Evolutionary conservation across 2,888 invertebrate genomes (phyloP), one percentile per base, ranked within the genome.

Genomic region (Torymus texanus): DNA sequence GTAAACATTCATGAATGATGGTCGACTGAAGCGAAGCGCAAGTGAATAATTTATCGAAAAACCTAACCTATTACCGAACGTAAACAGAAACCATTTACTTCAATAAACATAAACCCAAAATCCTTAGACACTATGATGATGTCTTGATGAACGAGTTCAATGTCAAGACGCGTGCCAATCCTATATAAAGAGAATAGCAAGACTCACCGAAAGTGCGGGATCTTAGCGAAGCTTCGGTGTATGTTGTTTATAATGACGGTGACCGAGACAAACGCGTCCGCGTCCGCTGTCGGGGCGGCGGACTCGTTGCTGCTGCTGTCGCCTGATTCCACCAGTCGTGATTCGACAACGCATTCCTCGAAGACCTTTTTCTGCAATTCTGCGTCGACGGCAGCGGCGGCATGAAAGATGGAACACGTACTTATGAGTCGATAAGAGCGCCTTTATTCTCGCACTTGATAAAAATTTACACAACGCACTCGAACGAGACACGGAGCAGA

Each of bases 281-380:
- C 24, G 11, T 53, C 51, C 18, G 58, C 10, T 13, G 53, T 18
- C 56, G 71, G 14, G 11, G 53, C 65, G 41, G 41, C 24, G 1
- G 29, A 62, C 12, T 62, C 65, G 16, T 13, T 41, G 53, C 21
- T 24, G 14, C 11, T 66, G 41, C 0, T 12, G 53, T 10, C 61
- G 0, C 29, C 56, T 18, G 29, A 21, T 55, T 21, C 13, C 14
- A 51, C 16, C 14, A 24, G 13, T 16, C 4, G 24, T 1, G 24
- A 65, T n/a, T 74, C 65, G 2, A 8, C 63, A 10, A 18, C 62
- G 29, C 80, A 82, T 58, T 82, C 80, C 53, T 78, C 62, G 68
- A 82, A 82, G 16, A 82, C 18, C 14, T 76, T 82, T 29, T 66
- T 77, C 61, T 82, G 82, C 14, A 82, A 59, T 24, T 78, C 82